phyloP scores from a whole-genome alignment of 2,113 vertebrate species.

The Egretta garzetta region DNA sequence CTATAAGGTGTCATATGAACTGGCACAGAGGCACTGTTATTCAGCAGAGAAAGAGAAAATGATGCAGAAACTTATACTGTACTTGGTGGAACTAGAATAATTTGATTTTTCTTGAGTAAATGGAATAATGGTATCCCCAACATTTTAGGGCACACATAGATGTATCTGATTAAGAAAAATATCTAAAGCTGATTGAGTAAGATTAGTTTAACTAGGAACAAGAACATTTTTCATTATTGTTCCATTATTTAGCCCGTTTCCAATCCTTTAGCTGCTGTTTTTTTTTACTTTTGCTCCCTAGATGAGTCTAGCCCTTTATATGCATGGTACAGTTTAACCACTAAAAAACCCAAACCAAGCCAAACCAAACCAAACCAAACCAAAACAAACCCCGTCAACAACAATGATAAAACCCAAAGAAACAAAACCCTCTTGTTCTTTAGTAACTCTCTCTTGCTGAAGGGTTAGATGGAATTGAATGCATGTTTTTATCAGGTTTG shows the following conservation, averaged over 20 bases:
- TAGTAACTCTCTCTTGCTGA: background rate
- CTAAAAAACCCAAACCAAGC: background rate
- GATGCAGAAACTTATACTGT: background rate
- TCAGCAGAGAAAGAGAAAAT: background rate
- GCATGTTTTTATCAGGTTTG: background rate
- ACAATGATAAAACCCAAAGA: accelerated
- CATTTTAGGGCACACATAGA: background rate
- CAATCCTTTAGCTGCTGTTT: background rate
- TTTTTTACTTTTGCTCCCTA: background rate
- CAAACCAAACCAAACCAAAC: background rate
- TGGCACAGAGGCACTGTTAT: background rate
- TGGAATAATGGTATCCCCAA: background rate
- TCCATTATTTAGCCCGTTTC: background rate
- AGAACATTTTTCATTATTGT: background rate
- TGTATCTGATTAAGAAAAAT: background rate
- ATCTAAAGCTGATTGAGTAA: background rate
- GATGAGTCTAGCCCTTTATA: background rate
- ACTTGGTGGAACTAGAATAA: background rate
- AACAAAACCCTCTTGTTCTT: background rate
- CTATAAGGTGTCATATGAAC: background rate
- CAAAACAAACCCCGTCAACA: background rate
- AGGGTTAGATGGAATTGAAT: background rate
- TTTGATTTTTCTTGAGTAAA: background rate
- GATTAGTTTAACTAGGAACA: background rate
- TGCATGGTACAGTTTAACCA: background rate